A percentile compares a stretch with the other conserved stretches of the same genome.
Conservation (phyloP, 2,888 invertebrate species). For the Drosophila meridionalis region DNA sequence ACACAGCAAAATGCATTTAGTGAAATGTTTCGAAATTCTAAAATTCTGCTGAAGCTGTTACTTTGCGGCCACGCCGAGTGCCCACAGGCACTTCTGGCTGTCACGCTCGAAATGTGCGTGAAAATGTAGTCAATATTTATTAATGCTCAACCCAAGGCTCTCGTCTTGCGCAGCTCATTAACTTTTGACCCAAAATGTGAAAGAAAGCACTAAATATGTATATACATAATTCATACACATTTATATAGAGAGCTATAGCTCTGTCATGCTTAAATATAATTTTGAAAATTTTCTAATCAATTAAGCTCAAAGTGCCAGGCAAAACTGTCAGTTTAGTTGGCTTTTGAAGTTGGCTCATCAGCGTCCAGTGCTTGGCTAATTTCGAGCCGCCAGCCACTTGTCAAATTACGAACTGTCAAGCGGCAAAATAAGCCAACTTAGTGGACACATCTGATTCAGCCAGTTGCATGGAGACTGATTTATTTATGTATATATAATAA, state of each 20-base stretch:
- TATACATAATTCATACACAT: neutral
- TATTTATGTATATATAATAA: slow-evolving; percentile 19
- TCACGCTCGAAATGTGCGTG: slow-evolving; percentile 48
- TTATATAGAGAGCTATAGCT: neutral
- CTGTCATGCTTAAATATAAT: slow-evolving; percentile 36
- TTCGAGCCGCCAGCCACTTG: slow-evolving; percentile 42
- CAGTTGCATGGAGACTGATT: slow-evolving; percentile 11
- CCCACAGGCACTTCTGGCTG: slow-evolving; percentile 37
- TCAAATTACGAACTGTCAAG: slow-evolving; percentile 76
- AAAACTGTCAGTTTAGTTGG: slow-evolving; percentile 54
- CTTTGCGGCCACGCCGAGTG: slow-evolving; percentile 32
- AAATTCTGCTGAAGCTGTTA: slow-evolving; percentile 26
- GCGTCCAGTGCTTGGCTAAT: slow-evolving; percentile 40
- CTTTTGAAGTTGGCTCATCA: slow-evolving; percentile 62
- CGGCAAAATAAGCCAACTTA: slow-evolving; percentile 33
- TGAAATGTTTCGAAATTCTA: slow-evolving; percentile 18
- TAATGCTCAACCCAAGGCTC: slow-evolving; percentile 22
- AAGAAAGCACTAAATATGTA: neutral
- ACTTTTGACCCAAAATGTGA: slow-evolving; percentile 54
- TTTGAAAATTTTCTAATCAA: slow-evolving; percentile 64
- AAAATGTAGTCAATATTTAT: slow-evolving; percentile 28
- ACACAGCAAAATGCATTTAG: slow-evolving; percentile 34
- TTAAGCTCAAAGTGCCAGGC: slow-evolving; percentile 61
- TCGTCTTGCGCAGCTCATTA: slow-evolving; percentile 32
- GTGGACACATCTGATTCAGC: slow-evolving; percentile 16